Base-by-base conservation (phyloP, 2,797 vertebrate species). In the Petrocephalus sullivani region DNA sequence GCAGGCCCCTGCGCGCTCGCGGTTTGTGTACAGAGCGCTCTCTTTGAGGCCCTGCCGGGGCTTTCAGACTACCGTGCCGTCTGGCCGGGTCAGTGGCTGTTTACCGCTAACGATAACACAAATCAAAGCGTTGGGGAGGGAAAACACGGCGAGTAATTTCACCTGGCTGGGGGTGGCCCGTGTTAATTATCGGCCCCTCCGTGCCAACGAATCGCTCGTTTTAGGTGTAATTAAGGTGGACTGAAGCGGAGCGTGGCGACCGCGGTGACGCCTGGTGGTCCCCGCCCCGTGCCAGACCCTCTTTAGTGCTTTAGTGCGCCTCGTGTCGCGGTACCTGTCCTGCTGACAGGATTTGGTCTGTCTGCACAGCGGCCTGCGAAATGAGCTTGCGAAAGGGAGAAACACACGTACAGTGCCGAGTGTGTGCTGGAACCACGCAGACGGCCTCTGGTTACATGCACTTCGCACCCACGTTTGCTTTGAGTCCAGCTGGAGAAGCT, bases 71-170 rank as follows among this genome's bases (percentile, higher is more conserved):
- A 92, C 92, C 89, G 91, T 92, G 91, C 91, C 8, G 89, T 90
- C 89, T 91, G 89, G 90, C 90, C 88, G 91, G 87, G 85, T 87
- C 90, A 89, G 91, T 87, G 87, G 85, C 41, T 90, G 91, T 92
- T 93, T 91, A 90, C 91, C 90, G 90, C 90, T 92, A 92, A 90
- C 85, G 90, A 93, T 94, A 94, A 92, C 91, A 90, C 91, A 81
- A 91, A 92, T 92, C 91, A 91, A 85, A 90, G 87, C 90, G 90
- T 91, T 91, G 92, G 93, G 67, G 90, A 91, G 90, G 0, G 10
- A n/a, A n/a, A 83, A 37, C 28, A 71, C 4, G 14, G 90, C 87
- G 90, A 93, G 91, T 93, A 87, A 93, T 94, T 93, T 93, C 93
- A 94, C 92, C 92, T 93, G 91, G 92, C 75, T 88, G 58, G 89